phyloP scores from a whole-genome alignment of 2,113 vertebrate genomes.

The Fulmarus glacialis region DNA sequence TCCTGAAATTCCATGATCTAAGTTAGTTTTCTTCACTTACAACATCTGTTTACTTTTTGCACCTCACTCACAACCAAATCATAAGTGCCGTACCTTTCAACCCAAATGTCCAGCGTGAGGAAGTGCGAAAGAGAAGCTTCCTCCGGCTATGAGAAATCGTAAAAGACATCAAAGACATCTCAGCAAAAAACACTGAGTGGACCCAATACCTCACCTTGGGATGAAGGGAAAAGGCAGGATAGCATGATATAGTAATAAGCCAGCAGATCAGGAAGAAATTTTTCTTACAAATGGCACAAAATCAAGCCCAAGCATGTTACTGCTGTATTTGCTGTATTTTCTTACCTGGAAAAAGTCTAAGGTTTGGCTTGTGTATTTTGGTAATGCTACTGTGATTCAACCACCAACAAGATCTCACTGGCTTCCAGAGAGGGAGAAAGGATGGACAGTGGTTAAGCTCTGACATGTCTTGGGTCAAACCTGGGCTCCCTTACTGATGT shows the following conservation, averaged over 20 bases:
- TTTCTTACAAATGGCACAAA: not conserved
- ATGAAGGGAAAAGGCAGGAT: not conserved
- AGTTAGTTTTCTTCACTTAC: not conserved
- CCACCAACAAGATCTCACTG: not conserved
- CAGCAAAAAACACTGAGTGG: not conserved
- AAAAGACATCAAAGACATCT: not conserved
- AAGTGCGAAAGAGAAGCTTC: not conserved
- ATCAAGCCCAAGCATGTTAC: not conserved
- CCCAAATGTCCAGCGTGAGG: not conserved
- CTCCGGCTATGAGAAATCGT: not conserved
- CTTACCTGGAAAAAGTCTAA: not conserved
- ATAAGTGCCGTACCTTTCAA: not conserved
- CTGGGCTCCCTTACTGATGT: not conserved
- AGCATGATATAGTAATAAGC: not conserved
- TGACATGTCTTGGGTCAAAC: not conserved
- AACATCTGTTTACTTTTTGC: not conserved
- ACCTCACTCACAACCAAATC: not conserved
- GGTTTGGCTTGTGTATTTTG: not conserved
- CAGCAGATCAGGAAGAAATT: not conserved
- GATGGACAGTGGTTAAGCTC: not conserved
- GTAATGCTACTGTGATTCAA: not conserved
- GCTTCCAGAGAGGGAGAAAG: not conserved
- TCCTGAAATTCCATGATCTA: not conserved
- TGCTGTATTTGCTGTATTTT: not conserved
- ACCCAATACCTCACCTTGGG: not conserved